Base-by-base conservation (phyloP, 2,113 vertebrate species). In the Eulacestoma nigropectus region DNA sequence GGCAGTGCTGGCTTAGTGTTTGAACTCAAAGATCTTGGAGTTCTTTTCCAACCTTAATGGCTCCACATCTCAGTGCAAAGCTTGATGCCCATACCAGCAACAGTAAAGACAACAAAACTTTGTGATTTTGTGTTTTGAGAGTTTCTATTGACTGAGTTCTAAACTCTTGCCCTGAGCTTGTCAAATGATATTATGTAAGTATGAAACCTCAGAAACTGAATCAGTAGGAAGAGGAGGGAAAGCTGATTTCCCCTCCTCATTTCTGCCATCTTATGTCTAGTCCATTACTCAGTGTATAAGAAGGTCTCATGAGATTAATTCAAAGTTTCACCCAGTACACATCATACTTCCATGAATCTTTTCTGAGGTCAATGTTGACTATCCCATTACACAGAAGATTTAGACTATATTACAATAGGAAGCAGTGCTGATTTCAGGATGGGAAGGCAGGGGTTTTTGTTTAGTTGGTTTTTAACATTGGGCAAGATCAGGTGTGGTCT, bases 381-480 rank as follows among this genome's bases (percentile, higher is more conserved):
- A 64, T 32, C 9, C 20, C 4, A 8, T 39, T 32, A 37, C 16
- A 32, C 4, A 39, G 15, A 46, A 75, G 21, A 59, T 9, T 42
- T 26, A 37, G 22, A n/a, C 26, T 44, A 11, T 59, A 33, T 50
- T 60, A 55, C 16, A 60, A 9, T 8, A 41, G 33, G 35, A 73
- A 89, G 7, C 9, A 64, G 25, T 59, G 42, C 2, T 78, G 32
- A 55, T 47, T 70, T 75, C 30, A 52, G 41, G 17, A 49, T 70
- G 13, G 4, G 26, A 70, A n/a, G 5, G 3, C 35, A 4, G 3
- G 3, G 0, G 0, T 0, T 6, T 50, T 55, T 68, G 11, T 8
- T 82, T 27, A 19, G 3, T 5, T 32, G 13, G 1, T 13, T 77
- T 87, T 55, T 46, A 47, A 37, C 41, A 47, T 1, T 77, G 53